Conservation (phyloP, 2,888 invertebrate species). For the Drosophila sordidula region DNA sequence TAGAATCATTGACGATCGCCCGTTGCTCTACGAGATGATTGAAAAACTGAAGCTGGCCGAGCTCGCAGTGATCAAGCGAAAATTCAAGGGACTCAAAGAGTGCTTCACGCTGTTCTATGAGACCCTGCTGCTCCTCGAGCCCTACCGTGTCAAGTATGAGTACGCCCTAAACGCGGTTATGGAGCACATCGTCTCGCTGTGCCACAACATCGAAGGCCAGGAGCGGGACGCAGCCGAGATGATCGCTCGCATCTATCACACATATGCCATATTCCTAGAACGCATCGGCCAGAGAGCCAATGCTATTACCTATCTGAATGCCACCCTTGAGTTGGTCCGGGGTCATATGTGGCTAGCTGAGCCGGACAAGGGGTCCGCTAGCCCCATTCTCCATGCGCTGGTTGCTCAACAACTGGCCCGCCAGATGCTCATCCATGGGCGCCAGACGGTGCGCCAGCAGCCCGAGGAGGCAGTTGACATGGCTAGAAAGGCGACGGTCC, state of each 20-base stretch:
- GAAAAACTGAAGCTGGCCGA: constrained; percentile 78
- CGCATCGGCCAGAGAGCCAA: constrained; percentile 33
- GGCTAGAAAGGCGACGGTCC: constrained; percentile 62
- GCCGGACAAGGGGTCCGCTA: constrained; percentile 41
- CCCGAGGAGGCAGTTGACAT: constrained; percentile 64
- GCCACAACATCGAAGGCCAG: constrained; percentile 50
- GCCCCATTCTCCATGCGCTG: constrained; percentile 60
- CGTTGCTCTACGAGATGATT: constrained; percentile 65
- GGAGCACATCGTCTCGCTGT: constrained; percentile 68
- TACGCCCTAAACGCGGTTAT: constrained; percentile 68
- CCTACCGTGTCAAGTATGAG: constrained; percentile 62
- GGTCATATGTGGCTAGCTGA: constrained; percentile 73
- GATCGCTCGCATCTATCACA: constrained; percentile 73
- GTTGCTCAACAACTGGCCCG: constrained; percentile 61
- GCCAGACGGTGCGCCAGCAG: constrained; percentile 45
- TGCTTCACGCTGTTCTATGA: constrained; percentile 70
- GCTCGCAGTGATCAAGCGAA: constrained; percentile 45
- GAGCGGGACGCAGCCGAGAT: constrained; percentile 64
- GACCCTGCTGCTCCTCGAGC: constrained; percentile 63
- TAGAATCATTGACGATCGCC: constrained; percentile 57
- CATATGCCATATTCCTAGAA: constrained; percentile 60
- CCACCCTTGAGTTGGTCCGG: constrained; percentile 61
- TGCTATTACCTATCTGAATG: constrained; percentile 64
- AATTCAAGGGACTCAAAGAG: constrained; percentile 53
- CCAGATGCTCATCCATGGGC: constrained; percentile 61